A percentile compares a stretch with the other conserved stretches of the same genome.
These are phyloP conservation scores for Limenitis camilla DNA, from an alignment of 2,888 invertebrate genomes.

Conservation along the genomic window DNA sequence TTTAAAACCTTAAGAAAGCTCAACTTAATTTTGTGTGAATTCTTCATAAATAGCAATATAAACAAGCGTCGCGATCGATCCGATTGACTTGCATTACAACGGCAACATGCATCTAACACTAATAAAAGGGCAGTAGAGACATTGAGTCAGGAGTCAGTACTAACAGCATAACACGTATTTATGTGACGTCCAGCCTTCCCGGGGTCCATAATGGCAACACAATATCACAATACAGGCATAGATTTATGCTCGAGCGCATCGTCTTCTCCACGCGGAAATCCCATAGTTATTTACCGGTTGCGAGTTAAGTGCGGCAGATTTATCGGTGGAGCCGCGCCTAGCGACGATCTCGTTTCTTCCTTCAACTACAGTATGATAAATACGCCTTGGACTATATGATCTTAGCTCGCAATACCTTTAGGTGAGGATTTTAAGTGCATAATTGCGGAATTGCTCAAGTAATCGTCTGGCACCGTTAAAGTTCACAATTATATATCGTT, in stretches of 20 bases:
- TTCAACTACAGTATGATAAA: slow-evolving; percentile 41
- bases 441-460: slow-evolving; percentile 20
- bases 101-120: slow-evolving; percentile 1
- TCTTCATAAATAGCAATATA: background rate
- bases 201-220: slow-evolving; percentile 71
- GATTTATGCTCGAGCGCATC: slow-evolving; percentile 71
- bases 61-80: background rate
- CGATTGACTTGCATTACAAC: background rate
- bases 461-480: slow-evolving; percentile 16
- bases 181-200: slow-evolving; percentile 59
- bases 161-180: slow-evolving; percentile 51
- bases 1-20: no score
- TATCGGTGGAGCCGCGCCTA: slow-evolving; percentile 59
- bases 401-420: slow-evolving; percentile 14
- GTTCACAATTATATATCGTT: slow-evolving; percentile 17
- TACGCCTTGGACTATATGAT: slow-evolving; percentile 28
- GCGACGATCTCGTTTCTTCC: slow-evolving; percentile 67
- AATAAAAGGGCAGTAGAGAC: slow-evolving; percentile 14
- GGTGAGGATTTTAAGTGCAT: slow-evolving; percentile 17
- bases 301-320: slow-evolving; percentile 73
- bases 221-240: slow-evolving; percentile 73
- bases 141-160: slow-evolving; percentile 21
- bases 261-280: slow-evolving; percentile 72
- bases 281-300: slow-evolving; percentile 75
- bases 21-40: no score